Evolutionary conservation across 2,888 invertebrate species (phyloP), one percentile per base, ranked within the genome.

Genomic region (Phasia obesa): DNA sequence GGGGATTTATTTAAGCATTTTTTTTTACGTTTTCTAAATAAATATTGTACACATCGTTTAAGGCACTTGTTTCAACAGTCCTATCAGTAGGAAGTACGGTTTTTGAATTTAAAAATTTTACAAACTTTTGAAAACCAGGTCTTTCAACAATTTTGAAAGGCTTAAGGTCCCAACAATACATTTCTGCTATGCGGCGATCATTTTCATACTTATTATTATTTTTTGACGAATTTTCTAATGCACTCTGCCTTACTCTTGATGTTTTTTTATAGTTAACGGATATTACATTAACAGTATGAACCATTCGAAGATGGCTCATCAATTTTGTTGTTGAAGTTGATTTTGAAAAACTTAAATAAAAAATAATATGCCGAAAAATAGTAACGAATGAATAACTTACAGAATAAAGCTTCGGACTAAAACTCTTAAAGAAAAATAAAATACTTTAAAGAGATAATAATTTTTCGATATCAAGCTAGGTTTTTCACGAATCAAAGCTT

Each of bases 121-220:
- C 35, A 13, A 21, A 53, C 38, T 67, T 67, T 53, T 23, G 17
- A 21, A 49, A 57, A 7, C 49, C 57, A 0, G 6, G 2, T 6
- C 35, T n/a, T 49, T 59, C 70, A 38, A 71, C 49, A 15, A 59
- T 59, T 4, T 59, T 35, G 23, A 71, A 59, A 1, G 70, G 47
- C 13, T 59, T 47, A 0, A 49, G 13, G 21, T 71, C 59, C 5
- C 27, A 1, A 13, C 59, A 59, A 15, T 59, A 70, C 70, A 70
- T 70, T 27, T 70, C 70, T 5, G 70, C 70, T 0, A 71, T 2
- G 19, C 11, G n/a, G 9, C 70, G 44, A 23, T 15, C 70, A 15
- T 69, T 42, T 44, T 55, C n/a, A 19, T 19, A 69, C 19, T 69
- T 69, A n/a, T 5, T 4, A 27, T 5, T 21, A 2, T 19, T 42